These are phyloP conservation scores for Cheilosia impressa DNA, from an alignment of 2,888 invertebrate species.

Conservation along the genomic window DNA sequence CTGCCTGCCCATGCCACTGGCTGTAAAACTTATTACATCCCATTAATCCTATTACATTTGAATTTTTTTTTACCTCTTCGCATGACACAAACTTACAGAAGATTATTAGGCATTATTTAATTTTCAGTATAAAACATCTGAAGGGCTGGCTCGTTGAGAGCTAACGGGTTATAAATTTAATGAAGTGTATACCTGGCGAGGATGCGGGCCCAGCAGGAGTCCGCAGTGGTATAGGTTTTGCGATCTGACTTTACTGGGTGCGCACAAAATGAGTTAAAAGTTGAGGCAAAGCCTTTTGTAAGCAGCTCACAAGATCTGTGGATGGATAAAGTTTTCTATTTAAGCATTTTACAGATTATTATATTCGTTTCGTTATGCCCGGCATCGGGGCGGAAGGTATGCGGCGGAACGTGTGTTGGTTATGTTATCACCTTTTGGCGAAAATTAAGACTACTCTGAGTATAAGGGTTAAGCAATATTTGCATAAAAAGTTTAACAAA, in stretches of 20 bases:
- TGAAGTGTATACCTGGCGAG: slow-evolving; percentile 28
- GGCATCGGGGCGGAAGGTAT: not conserved
- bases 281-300: slow-evolving; percentile 69
- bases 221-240: not conserved
- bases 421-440: slow-evolving; percentile 21
- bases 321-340: slow-evolving; percentile 65
- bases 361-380: too few species aligned
- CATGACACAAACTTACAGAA: slow-evolving; percentile 47
- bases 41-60: slow-evolving; percentile 66
- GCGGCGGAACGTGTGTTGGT: not conserved
- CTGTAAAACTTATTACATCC: slow-evolving; percentile 64
- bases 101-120: slow-evolving; percentile 71
- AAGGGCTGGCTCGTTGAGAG: slow-evolving; percentile 1
- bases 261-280: slow-evolving; percentile 62
- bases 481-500: too few species aligned
- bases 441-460: too few species aligned
- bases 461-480: too few species aligned
- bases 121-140: slow-evolving; percentile 50
- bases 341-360: not conserved
- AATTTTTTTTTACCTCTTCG: slow-evolving; percentile 17
- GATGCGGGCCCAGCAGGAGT: slow-evolving; percentile 38
- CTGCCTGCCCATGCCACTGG: slow-evolving; percentile 14
- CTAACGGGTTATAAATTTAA: slow-evolving; percentile 62
- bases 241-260: slow-evolving; percentile 35
- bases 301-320: slow-evolving; percentile 64